Base-by-base conservation (phyloP, 2,888 invertebrate species). In the Neoitamus cyanurus region DNA sequence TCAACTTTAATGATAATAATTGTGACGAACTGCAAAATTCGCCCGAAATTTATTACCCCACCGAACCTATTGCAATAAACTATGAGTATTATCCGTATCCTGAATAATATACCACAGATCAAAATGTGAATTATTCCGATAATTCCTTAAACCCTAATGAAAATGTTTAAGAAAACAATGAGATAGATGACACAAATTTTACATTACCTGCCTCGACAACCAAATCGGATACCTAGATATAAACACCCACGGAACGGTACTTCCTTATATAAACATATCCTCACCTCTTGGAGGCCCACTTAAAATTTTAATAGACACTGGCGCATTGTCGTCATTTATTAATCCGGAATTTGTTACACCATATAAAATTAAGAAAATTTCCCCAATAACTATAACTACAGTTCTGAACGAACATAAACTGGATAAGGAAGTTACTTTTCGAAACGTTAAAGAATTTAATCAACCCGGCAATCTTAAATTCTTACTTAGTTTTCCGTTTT, bases 241-340 rank as follows among this genome's bases (percentile, higher is more conserved):
- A n/a, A 73, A 73, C 34, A 73, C 20, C 7, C 36, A 36, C 15
- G 73, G 73, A n/a, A 34, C 30, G 15, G n/a, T 15, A 73, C 78
- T 85, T 20, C 84, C 83, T 20, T 85, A 58, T 69, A 84, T 84
- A 31, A 72, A 84, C 83, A 85, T 85, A 20, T 85, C 85, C 42
- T 85, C 85, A 25, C 85, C 85, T 34, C 83, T 85, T 70, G 83
- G 85, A 13, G 42, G 78, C 15, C 85, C 85, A 34, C 36, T 85
- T 11, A 83, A 68, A 72, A 73, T 85, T 42, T 75, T 85, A 11
- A 37, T 84, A 31, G 85, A 82, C 46, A 85, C 84, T 68, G 85
- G 84, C 30, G 84, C 84, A 46, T 85, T 82, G 11, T 37, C 84
- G 34, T 86, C 85, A 13, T 86, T 85, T 37, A 85, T 86, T 37